Evolutionary conservation across 1,140 invertebrate genomes (phyloP), one percentile per base, ranked within the genome.

Genomic region (Cydia fagiglandana): DNA sequence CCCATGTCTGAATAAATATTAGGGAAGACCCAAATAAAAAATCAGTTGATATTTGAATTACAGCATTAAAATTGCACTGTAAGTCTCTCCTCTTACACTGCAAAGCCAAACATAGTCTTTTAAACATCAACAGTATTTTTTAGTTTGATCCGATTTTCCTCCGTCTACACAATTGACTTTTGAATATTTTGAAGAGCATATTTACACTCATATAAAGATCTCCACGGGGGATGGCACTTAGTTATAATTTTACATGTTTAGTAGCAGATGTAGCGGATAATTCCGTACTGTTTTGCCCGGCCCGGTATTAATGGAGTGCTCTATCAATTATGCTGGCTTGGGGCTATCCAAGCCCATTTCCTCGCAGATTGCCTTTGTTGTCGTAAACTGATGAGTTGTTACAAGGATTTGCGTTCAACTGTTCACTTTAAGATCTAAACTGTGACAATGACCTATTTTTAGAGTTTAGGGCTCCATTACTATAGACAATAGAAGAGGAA

Each of bases 311-410:
- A 78, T 70, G 66, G 66, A 78, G 73, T 64, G 66, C 76, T 76
- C 76, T 81, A 81, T 81, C 80, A 81, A 81, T 81, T 81, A 78
- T 81, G 80, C 77, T 77, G 75, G 78, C 38, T 70, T 70, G 38
- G 66, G 66, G 66, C 66, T 70, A 70, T 70, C 7, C 66, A 70
- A 20, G n/a, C 66, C 66, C 66, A 17, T 70, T 41, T 41, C 34
- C 38, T 41, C 34, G 34, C 34, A 70, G 66, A 70, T 70, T 70
- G 66, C 17, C 66, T 68, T n/a, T 45, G 66, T 34, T 70, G 41
- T 45, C 38, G 34, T 70, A 41, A 68, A 68, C 66, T 70, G 66
- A 70, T 34, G 45, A 70, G 38, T 70, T 70, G 34, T 45, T 45
- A 70, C 66, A 70, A 70, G 34, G 34, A 70, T 70, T 70, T 70